These are phyloP conservation scores for Clitarchus hookeri DNA, from an alignment of 2,888 invertebrate genomes.

Conservation along the genomic window DNA sequence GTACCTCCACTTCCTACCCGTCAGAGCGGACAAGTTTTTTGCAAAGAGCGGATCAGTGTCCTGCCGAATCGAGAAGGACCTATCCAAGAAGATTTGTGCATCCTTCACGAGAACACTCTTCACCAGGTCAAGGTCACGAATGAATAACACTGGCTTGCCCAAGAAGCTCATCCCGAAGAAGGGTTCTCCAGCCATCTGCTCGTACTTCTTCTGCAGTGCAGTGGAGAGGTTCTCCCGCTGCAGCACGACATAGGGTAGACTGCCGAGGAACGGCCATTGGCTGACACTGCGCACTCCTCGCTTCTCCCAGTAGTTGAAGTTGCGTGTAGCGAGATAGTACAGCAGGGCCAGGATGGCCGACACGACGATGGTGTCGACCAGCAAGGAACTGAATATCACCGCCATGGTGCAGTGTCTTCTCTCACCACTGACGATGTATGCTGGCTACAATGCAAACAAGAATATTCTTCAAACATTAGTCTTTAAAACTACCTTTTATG, in stretches of 20 bases:
- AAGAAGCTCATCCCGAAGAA: neutral
- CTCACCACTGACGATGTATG: too few relatives aligned
- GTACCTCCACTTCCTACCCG: conserved; percentile 9
- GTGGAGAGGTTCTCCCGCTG: neutral
- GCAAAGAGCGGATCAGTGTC: neutral
- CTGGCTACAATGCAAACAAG: too few relatives aligned
- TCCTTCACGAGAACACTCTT: conserved; percentile 28
- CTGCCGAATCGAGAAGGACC: neutral
- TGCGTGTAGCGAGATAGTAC: neutral
- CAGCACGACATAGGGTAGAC: neutral
- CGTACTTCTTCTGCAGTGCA: neutral
- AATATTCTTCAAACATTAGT: too few relatives aligned
- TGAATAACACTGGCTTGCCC: neutral
- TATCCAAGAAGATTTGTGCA: neutral
- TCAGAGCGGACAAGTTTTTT: neutral
- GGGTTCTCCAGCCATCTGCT: neutral
- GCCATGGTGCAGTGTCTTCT: neutral
- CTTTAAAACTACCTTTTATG: too few relatives aligned
- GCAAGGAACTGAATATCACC: neutral
- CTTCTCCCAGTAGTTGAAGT: conserved; percentile 15
- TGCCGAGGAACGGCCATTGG: conserved; percentile 16
- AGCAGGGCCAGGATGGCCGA: neutral
- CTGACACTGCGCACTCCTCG: neutral
- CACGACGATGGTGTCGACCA: neutral
- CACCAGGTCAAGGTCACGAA: conserved; percentile 16